Evolutionary conservation across 2,797 vertebrate species (phyloP), one percentile per base, ranked within the genome.

Genomic region (Novumbra hubbsi): DNA sequence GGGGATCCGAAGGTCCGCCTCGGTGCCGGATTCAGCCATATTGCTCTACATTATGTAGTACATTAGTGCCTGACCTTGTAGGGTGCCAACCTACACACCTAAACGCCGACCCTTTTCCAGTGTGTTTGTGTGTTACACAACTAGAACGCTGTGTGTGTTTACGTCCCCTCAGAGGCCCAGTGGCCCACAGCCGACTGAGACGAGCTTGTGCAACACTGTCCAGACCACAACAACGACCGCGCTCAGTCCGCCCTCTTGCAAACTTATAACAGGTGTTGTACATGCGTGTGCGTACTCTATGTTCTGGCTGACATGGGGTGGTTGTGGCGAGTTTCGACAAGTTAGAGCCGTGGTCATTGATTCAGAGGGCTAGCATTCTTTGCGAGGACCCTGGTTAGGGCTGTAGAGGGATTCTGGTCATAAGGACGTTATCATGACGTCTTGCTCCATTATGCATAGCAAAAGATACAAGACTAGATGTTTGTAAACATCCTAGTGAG

Each of bases 201-300:
- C 16, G 2, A 32, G 8, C 60, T 84, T 87, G 64, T 76, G 84
- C 82, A 87, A 87, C 60, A 68, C 74, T 57, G 73, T 11, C 50
- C 68, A 50, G 16, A 19, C 41, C 24, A 19, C 68, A 70, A 48
- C 70, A 60, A 19, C 1, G 30, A 4, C 4, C 52, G 8, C 9
- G 24, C 45, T 15, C 50, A 32, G 32, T 57, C 30, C 38, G 69
- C 28, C 69, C 21, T 9, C 21, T 14, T 16, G 52, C 24, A 27
- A 71, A 71, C 70, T 41, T 60, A 62, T 60, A 71, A 45, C 50
- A 71, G 70, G 70, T 71, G n/a, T 9, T 9, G 70, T 60, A 12
- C 55, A 60, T 24, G 5, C 17, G 17, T 34, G 34, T 27, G 49
- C 57, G 30, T 41, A 9, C 34, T 28, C 2, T 7, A 30, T 67